A percentile compares a stretch with the other conserved stretches of the same genome.
Evolutionary conservation across 2,797 vertebrate species (phyloP).

Genomic region (Gymnothorax reevesii): DNA sequence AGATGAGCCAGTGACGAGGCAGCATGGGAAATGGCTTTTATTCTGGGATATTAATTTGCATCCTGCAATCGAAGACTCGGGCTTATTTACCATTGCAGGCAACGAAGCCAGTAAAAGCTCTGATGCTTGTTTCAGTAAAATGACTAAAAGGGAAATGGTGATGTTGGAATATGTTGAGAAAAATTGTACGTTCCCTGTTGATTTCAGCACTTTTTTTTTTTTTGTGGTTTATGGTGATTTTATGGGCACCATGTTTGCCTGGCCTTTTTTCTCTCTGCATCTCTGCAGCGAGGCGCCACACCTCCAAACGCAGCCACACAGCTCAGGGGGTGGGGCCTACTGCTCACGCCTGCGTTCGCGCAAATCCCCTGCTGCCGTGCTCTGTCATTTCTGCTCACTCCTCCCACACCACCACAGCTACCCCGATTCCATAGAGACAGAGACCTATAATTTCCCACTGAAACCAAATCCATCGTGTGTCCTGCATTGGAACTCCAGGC

Average conservation of each 20-base stretch:
- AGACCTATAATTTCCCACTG: not conserved
- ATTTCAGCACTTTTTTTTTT: not conserved
- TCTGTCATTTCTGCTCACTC: constrained; percentile 6
- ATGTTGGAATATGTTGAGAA: not conserved
- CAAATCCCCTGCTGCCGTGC: constrained; percentile 6
- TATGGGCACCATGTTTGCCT: not conserved
- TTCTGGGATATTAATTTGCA: not conserved
- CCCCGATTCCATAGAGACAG: constrained; percentile 1
- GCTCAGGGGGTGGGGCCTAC: not conserved
- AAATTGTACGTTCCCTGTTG: not conserved
- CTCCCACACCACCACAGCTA: not conserved
- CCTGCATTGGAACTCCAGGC: not conserved
- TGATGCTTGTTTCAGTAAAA: not conserved
- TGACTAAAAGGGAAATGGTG: not conserved
- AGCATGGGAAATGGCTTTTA: not conserved
- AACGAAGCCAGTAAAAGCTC: not conserved
- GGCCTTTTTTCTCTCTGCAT: not conserved
- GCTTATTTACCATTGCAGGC: not conserved
- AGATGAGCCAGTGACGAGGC: not conserved
- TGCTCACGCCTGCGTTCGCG: constrained; percentile 8
- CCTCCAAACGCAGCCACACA: constrained; percentile 15
- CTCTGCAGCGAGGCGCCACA: constrained; percentile 10
- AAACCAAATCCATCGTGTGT: not conserved
- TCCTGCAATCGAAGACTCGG: not conserved
- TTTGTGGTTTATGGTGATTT: not conserved